phyloP scores from a whole-genome alignment of 2,797 vertebrate species.

The Lepilemur septentrionalis region DNA sequence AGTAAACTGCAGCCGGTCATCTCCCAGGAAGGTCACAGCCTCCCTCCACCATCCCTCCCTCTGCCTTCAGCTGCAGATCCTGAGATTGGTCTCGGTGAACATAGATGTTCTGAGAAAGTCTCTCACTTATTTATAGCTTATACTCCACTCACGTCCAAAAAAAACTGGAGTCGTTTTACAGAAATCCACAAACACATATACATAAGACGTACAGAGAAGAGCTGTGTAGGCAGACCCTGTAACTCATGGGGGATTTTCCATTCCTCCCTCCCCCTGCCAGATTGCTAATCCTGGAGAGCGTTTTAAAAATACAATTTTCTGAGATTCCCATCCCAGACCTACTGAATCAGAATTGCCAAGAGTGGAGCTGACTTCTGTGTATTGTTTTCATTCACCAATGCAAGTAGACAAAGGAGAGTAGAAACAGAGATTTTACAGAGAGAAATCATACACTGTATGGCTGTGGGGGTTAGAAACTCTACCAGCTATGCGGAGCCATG shows the following conservation, averaged over 20 bases:
- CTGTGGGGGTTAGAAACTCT: not conserved
- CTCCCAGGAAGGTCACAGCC: too few relatives aligned
- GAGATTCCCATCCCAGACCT: not conserved
- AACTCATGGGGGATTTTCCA: not conserved
- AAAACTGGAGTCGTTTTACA: not conserved
- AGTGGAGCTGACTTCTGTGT: not conserved
- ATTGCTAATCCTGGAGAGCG: conserved; percentile 25
- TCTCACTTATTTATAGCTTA: not conserved
- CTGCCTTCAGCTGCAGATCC: not conserved
- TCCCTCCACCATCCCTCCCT: not conserved
- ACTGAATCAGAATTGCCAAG: not conserved
- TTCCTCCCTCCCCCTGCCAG: not conserved
- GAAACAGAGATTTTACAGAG: not conserved
- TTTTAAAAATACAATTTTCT: not conserved
- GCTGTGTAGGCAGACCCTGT: not conserved
- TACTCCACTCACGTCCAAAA: not conserved
- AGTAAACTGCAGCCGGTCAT: not conserved
- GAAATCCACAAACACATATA: not conserved
- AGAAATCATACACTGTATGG: not conserved
- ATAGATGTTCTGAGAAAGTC: not conserved
- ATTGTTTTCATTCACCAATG: not conserved
- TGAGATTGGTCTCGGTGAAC: not conserved
- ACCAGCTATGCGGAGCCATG: fast-evolving
- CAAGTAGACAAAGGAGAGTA: not conserved
- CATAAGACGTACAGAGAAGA: not conserved